Percentiles rank a stretch among this genome's conserved stretches.
These are phyloP conservation scores for Protodeltote pygarga DNA, from an alignment of 2,888 invertebrate species.

Conservation along the genomic window DNA sequence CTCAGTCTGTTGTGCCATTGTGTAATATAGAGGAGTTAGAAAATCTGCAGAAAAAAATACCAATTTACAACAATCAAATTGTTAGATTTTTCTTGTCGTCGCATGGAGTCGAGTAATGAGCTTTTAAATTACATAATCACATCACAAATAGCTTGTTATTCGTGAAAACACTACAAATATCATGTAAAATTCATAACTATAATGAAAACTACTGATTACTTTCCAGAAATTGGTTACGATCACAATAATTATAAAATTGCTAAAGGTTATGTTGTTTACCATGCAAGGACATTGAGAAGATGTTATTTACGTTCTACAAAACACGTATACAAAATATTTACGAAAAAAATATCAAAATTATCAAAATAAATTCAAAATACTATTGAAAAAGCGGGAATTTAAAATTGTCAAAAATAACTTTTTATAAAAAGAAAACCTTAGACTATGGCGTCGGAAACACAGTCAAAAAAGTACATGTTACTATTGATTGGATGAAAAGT, in stretches of 20 bases:
- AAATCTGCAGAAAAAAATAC: constrained; percentile 11
- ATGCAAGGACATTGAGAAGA: not conserved
- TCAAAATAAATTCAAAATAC: constrained; percentile 44
- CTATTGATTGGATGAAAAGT: constrained; percentile 38
- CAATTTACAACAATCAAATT: no score
- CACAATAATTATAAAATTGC: not conserved
- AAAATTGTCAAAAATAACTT: constrained; percentile 70
- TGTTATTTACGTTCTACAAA: not conserved
- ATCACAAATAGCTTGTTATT: not conserved
- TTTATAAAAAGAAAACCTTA: constrained; percentile 66
- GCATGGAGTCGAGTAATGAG: not conserved
- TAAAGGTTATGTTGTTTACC: constrained; percentile 15
- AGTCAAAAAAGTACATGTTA: constrained; percentile 50
- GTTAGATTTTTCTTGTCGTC: no score
- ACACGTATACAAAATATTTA: not conserved
- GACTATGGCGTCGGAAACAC: constrained; percentile 58
- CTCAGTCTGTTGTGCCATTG: constrained; percentile 16
- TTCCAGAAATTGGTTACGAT: not conserved
- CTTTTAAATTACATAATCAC: constrained; percentile 10
- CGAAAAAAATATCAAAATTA: constrained; percentile 7
- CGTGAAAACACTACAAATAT: not conserved
- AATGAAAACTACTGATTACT: not conserved
- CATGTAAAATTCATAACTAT: not conserved
- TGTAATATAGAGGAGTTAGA: not conserved
- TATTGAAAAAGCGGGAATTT: constrained; percentile 66